Percentiles rank a stretch among this genome's conserved stretches.
Evolutionary conservation across 2,888 invertebrate genomes (phyloP).

Genomic region (Drosophila putrida): DNA sequence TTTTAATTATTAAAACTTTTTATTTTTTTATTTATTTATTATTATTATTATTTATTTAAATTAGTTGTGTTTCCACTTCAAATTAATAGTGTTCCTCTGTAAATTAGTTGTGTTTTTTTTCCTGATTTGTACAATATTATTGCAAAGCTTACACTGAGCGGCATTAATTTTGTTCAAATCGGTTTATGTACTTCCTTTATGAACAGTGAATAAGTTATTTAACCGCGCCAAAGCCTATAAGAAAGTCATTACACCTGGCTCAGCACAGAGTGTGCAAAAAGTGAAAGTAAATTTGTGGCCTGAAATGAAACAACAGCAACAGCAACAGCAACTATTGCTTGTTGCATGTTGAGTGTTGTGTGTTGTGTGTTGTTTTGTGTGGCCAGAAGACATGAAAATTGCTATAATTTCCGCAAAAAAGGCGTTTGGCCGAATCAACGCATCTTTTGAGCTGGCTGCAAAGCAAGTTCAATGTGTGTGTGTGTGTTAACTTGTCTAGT

Average conservation of each 20-base stretch:
- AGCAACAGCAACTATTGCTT: constrained; percentile 15
- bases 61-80: too few relatives aligned
- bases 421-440: constrained; percentile 63
- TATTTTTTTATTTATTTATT: too few relatives aligned
- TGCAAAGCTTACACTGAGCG: too few relatives aligned
- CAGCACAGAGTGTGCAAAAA: constrained; percentile 33
- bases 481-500: constrained; percentile 14
- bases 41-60: too few relatives aligned
- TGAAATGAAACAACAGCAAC: constrained; percentile 12
- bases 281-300: constrained; percentile 50
- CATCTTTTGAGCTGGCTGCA: constrained; percentile 31
- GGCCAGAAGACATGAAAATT: constrained; percentile 69
- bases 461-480: constrained; percentile 58
- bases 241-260: constrained; percentile 24
- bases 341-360: constrained; percentile 40
- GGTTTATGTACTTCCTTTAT: too few relatives aligned
- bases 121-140: too few relatives aligned
- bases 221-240: constrained; percentile 12
- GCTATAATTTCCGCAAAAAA: constrained; percentile 76
- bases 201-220: neutral
- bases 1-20: too few relatives aligned
- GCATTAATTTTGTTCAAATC: too few relatives aligned
- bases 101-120: too few relatives aligned
- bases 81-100: too few relatives aligned
- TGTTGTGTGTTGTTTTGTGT: constrained; percentile 5